These are phyloP conservation scores for Hypena proboscidalis DNA, from an alignment of 2,888 invertebrate genomes.

Conservation along the genomic window DNA sequence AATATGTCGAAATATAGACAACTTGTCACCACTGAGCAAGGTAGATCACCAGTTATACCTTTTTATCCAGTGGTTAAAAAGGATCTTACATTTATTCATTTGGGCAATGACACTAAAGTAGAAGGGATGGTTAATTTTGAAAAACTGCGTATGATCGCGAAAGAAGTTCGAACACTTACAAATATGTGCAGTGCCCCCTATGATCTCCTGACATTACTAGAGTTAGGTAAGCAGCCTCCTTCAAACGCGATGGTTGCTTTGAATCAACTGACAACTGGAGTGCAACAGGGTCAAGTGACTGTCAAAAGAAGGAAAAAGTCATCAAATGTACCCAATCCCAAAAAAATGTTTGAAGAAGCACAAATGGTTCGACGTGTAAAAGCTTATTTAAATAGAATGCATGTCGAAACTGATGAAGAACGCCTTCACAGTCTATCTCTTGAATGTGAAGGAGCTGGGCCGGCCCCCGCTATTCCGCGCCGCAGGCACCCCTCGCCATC, in stretches of 20 bases:
- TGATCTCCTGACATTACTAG: conserved; percentile 93
- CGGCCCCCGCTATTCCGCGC: conserved; percentile 87
- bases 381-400: conserved; percentile 96
- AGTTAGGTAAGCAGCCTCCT: conserved; percentile 94
- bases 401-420: conserved; percentile 96
- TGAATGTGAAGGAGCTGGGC: conserved; percentile 93
- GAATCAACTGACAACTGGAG: conserved; percentile 92
- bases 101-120: conserved; percentile 97
- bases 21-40: conserved; percentile 95
- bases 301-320: conserved; percentile 96
- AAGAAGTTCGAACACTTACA: conserved; percentile 95
- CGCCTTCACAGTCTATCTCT: conserved; percentile 94
- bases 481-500: conserved; percentile 97
- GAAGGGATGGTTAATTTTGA: conserved; percentile 98
- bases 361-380: conserved; percentile 99
- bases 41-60: conserved; percentile 93
- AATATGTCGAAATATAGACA: conserved; percentile 99
- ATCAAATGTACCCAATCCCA: conserved; percentile 95
- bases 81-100: conserved; percentile 98
- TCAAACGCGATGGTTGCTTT: conserved; percentile 95
- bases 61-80: conserved; percentile 97
- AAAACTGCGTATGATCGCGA: conserved; percentile 98
- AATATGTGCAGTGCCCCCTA: conserved; percentile 98
- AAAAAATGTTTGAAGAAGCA: conserved; percentile 99
- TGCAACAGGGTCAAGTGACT: conserved; percentile 91